Conservation (phyloP, 2,888 invertebrate genomes). For the Heteropelma amictum region DNA sequence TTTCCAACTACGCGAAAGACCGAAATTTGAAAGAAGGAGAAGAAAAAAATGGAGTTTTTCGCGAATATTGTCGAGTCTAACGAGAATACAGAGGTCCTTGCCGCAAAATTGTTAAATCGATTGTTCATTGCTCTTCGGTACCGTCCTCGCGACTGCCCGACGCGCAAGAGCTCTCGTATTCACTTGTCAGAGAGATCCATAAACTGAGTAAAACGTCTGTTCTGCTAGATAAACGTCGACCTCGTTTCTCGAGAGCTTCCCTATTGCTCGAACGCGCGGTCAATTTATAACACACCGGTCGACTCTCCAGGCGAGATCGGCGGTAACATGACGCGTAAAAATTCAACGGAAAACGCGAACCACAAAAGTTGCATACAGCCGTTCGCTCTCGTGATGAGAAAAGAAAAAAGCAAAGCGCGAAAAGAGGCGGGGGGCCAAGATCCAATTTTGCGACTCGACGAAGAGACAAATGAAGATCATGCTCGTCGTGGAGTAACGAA, state of each 20-base stretch:
- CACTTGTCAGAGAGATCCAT: not conserved
- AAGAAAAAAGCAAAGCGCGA: not conserved
- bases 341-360: slow-evolving; percentile 36
- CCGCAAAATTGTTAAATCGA: not conserved
- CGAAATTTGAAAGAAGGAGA: too few relatives aligned
- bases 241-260: slow-evolving; percentile 53
- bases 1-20: too few relatives aligned
- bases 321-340: slow-evolving; percentile 11
- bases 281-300: not conserved
- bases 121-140: not conserved
- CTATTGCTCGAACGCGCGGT: slow-evolving; percentile 31
- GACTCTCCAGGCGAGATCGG: not conserved
- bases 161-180: not conserved
- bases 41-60: not conserved
- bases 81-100: not conserved
- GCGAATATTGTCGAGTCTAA: not conserved
- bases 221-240: slow-evolving; percentile 51
- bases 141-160: not conserved
- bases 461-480: slow-evolving; percentile 27
- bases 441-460: slow-evolving; percentile 35
- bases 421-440: not conserved
- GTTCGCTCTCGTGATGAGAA: slow-evolving; percentile 21
- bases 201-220: slow-evolving; percentile 8
- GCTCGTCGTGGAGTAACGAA: slow-evolving; percentile 13
- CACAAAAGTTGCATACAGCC: not conserved